Evolutionary conservation across 2,113 vertebrate genomes (phyloP).

Genomic region (human): GRCh38 chrX:14471501-14472000

Average conservation of each 20-base stretch:
- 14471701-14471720: background rate
- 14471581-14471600: background rate
- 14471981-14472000: background rate
- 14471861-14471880: background rate
- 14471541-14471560: background rate
- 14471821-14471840: background rate
- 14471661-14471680: background rate
- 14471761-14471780: constrained; percentile 16
- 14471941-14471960: background rate
- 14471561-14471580: background rate
- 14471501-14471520: background rate
- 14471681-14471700: background rate
- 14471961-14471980: background rate
- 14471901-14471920: background rate
- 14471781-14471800: background rate
- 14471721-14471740: background rate
- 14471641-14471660: background rate
- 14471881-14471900: background rate
- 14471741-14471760: background rate
- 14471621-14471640: constrained; percentile 18
- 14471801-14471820: background rate
- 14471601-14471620: background rate
- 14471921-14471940: background rate
- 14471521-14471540: background rate
- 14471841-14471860: background rate